Conservation (phyloP, 2,888 invertebrate genomes). For the Oligia latruncula region DNA sequence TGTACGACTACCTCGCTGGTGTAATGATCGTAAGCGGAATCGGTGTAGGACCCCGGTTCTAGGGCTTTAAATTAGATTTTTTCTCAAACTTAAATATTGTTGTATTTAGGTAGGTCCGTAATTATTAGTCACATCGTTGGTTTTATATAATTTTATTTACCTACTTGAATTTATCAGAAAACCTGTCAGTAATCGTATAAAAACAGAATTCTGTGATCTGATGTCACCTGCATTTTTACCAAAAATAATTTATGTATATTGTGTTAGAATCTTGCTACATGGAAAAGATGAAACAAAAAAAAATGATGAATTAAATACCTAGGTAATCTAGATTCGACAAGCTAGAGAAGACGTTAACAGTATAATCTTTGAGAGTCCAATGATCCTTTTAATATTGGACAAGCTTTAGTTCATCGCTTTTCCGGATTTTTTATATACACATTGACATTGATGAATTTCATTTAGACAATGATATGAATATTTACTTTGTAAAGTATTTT, state of each 20-base stretch:
- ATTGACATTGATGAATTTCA: too few relatives aligned
- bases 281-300: not conserved
- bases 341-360: not conserved
- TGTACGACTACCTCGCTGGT: not conserved
- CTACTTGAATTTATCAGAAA: not conserved
- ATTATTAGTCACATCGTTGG: not conserved
- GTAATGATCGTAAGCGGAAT: not conserved
- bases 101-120: not conserved
- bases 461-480: too few relatives aligned
- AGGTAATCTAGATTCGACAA: not conserved
- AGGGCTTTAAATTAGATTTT: not conserved
- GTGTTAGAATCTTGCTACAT: too few relatives aligned
- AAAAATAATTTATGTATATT: not conserved
- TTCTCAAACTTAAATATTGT: not conserved
- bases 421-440: too few relatives aligned
- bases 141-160: conserved; percentile 3
- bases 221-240: not conserved
- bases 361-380: not conserved
- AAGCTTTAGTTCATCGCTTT: not conserved
- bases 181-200: not conserved
- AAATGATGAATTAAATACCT: not conserved
- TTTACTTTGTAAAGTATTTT: too few relatives aligned
- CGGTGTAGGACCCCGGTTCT: not conserved
- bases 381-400: not conserved
- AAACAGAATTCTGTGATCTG: conserved; percentile 5